These are phyloP conservation scores for Myotis daubentonii DNA, from an alignment of 2,797 vertebrate genomes.

Conservation along the genomic window DNA sequence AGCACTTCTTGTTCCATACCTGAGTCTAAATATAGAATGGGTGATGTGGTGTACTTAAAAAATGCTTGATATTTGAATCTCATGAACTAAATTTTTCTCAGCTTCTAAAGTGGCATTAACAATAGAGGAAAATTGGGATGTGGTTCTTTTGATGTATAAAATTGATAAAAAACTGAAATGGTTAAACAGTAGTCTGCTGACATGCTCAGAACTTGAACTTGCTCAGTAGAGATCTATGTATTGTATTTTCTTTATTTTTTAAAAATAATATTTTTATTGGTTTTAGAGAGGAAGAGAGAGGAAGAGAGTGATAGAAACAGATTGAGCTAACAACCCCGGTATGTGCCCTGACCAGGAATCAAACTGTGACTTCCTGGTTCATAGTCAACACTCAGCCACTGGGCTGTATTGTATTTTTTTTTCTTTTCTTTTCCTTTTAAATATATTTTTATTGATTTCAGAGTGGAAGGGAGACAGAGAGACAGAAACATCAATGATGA, in stretches of 20 bases:
- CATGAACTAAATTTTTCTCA: slow-evolving; percentile 31
- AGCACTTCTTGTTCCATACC: slow-evolving; percentile 53
- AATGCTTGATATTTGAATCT: slow-evolving; percentile 50
- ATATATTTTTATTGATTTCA: too few species aligned
- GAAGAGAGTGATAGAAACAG: too few species aligned
- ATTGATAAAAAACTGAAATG: slow-evolving; percentile 29
- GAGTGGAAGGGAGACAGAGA: too few species aligned
- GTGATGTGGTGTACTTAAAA: slow-evolving; percentile 50
- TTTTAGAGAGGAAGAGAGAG: too few species aligned
- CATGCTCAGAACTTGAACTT: slow-evolving; percentile 55
- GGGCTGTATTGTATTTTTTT: too few species aligned
- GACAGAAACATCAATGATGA: too few species aligned
- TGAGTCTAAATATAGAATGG: slow-evolving; percentile 65
- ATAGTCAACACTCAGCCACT: too few species aligned
- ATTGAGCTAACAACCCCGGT: too few species aligned
- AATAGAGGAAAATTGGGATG: slow-evolving; percentile 75
- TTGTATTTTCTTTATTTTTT: slow-evolving; percentile 73
- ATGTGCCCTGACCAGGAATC: too few species aligned
- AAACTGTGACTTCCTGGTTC: too few species aligned
- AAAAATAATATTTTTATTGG: too few species aligned
- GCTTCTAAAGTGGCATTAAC: slow-evolving; percentile 67
- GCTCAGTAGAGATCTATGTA: slow-evolving; percentile 74
- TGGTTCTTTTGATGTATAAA: slow-evolving; percentile 71
- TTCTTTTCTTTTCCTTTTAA: too few species aligned
- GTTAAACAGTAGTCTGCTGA: slow-evolving; percentile 59